Percentiles rank a stretch among this genome's conserved stretches.
These are phyloP conservation scores for Meloidogyne hapla DNA, from an alignment of 1,140 invertebrate species.

Conservation along the genomic window DNA sequence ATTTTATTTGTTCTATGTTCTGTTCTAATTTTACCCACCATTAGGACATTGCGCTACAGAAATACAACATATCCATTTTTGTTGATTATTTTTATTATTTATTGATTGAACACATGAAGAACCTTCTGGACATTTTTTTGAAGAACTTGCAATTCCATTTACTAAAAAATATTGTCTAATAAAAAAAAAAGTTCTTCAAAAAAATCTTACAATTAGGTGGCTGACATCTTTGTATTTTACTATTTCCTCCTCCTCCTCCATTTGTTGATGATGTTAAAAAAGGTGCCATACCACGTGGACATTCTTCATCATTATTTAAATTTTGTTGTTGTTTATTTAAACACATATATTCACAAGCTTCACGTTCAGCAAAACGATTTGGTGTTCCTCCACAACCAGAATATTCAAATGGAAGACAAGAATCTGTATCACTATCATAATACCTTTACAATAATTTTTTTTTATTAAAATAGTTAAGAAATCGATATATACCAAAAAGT, in stretches of 20 bases:
- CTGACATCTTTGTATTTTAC: conserved; percentile 11
- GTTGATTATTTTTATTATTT: conserved; percentile 18
- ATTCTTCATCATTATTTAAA: conserved; percentile 49
- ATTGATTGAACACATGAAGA: conserved; percentile 58
- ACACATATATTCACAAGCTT: conserved; percentile 53
- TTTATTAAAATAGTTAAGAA: neutral
- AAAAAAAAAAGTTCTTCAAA: too few relatives aligned
- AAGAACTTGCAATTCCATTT: neutral
- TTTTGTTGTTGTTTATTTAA: conserved; percentile 6
- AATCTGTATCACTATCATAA: conserved; percentile 62
- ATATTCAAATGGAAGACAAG: conserved; percentile 65
- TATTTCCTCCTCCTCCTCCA: conserved; percentile 27
- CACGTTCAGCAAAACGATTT: conserved; percentile 48
- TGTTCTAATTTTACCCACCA: too few relatives aligned
- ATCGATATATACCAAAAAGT: conserved; percentile 64
- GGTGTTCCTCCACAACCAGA: conserved; percentile 63
- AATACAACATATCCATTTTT: conserved; percentile 54
- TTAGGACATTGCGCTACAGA: conserved; percentile 56
- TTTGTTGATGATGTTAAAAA: conserved; percentile 36
- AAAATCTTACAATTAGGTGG: neutral
- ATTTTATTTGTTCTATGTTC: too few relatives aligned
- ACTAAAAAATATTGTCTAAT: neutral
- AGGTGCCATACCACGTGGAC: conserved; percentile 61
- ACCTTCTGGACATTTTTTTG: conserved; percentile 40
- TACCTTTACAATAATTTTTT: neutral